A percentile compares a stretch with the other conserved stretches of the same genome.
Conservation (phyloP, 2,888 invertebrate genomes). For the Apodemia duryi region DNA sequence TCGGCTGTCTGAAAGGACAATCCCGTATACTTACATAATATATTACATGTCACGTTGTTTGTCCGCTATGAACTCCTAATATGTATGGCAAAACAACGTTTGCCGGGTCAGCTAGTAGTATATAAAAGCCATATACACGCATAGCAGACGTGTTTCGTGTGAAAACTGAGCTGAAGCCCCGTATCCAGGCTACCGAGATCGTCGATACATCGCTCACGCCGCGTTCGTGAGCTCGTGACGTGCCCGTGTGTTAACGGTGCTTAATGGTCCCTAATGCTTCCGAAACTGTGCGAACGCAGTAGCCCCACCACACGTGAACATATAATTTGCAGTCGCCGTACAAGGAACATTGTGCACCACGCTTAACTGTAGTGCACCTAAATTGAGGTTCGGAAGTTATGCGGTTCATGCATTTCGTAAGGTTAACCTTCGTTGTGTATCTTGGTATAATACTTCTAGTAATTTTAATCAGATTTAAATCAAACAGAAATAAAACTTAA, state of each 20-base stretch:
- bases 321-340: conserved; percentile 56
- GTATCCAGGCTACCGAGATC: conserved; percentile 69
- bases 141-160: conserved; percentile 49
- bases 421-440: conserved; percentile 22
- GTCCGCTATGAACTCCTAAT: too few species aligned
- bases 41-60: too few species aligned
- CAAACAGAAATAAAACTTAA: too few species aligned
- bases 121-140: conserved; percentile 21
- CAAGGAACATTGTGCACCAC: conserved; percentile 45
- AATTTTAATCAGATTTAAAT: background rate
- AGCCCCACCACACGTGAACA: conserved; percentile 67
- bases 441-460: background rate
- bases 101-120: background rate
- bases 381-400: conserved; percentile 10
- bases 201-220: conserved; percentile 71
- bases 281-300: conserved; percentile 80
- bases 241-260: conserved; percentile 74
- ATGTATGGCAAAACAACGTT: too few species aligned
- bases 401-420: conserved; percentile 22
- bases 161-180: conserved; percentile 47
- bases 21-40: too few species aligned
- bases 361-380: conserved; percentile 41
- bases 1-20: too few species aligned
- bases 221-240: conserved; percentile 73
- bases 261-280: conserved; percentile 79